phyloP scores from a whole-genome alignment of 92 coral and sea anemone species.

The Scolanthus callimorphus region DNA sequence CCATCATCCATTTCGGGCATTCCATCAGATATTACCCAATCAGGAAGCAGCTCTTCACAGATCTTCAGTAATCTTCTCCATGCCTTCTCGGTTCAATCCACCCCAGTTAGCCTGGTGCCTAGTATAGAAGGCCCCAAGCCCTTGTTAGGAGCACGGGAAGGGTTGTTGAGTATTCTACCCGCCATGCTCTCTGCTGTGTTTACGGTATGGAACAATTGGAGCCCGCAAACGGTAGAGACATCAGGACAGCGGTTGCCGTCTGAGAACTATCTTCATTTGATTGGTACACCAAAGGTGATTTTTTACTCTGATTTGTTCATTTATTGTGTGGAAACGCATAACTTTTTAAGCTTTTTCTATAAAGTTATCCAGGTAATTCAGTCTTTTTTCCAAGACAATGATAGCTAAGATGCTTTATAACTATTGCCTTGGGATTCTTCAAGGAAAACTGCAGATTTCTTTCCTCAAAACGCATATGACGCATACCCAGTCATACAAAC shows the following conservation, averaged over 20 bases:
- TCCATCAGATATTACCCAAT: constrained; percentile 43
- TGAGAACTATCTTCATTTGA: constrained; percentile 58
- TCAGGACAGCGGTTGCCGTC: constrained; percentile 71
- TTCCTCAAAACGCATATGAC: too few relatives aligned
- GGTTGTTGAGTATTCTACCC: constrained; percentile 80
- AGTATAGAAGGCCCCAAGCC: constrained; percentile 80
- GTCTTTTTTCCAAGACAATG: too few relatives aligned
- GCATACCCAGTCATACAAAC: too few relatives aligned
- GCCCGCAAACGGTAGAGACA: constrained; percentile 55
- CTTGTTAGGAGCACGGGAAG: constrained; percentile 87
- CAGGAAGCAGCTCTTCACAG: constrained; percentile 61
- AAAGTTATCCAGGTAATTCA: too few relatives aligned
- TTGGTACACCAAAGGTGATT: constrained; percentile 91
- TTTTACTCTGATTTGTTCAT: too few relatives aligned
- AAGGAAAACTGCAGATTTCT: too few relatives aligned
- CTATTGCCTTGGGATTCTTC: too few relatives aligned
- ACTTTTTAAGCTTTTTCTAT: too few relatives aligned
- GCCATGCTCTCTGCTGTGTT: constrained; percentile 73
- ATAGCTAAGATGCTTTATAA: too few relatives aligned
- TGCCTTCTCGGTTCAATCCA: constrained; percentile 88
- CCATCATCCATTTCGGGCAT: constrained; percentile 32
- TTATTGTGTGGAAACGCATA: too few relatives aligned
- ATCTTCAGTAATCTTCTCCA: constrained; percentile 94
- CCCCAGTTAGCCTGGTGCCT: constrained; percentile 55
- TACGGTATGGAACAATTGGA: constrained; percentile 89